Conservation (phyloP, 2,113 vertebrate species). For the Verasper variegatus region DNA sequence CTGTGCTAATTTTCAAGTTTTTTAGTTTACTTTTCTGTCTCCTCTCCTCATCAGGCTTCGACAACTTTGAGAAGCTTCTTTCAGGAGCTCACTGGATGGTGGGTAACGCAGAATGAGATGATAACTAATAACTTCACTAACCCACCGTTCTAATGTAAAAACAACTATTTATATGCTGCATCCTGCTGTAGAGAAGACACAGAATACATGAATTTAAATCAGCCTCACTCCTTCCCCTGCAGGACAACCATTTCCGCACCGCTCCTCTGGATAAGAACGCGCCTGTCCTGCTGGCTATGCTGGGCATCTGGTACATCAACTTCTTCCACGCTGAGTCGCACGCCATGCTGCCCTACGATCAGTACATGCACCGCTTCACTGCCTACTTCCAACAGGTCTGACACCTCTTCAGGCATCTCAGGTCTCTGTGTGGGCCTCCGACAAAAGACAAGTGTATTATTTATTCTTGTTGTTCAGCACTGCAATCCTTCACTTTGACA, state of each 20-base stretch:
- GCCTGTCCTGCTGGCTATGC: conserved; percentile 91
- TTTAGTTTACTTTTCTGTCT: conserved; percentile 13
- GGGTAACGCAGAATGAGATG: conserved; percentile 57
- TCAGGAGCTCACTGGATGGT: conserved; percentile 99
- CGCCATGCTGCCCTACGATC: conserved; percentile 94
- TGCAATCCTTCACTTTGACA: too few relatives aligned
- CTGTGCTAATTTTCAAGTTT: too few relatives aligned
- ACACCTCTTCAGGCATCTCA: neutral
- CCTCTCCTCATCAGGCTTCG: conserved; percentile 76
- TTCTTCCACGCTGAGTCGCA: conserved; percentile 94
- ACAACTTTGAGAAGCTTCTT: conserved; percentile 93
- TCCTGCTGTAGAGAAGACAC: neutral
- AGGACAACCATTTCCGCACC: conserved; percentile 94
- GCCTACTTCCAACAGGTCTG: conserved; percentile 99
- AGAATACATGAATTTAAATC: conserved; percentile 1
- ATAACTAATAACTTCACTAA: neutral
- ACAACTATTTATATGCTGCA: neutral
- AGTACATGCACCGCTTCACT: conserved; percentile 97
- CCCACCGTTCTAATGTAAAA: neutral
- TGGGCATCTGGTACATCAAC: conserved; percentile 98
- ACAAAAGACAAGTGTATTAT: neutral
- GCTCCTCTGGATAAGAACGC: conserved; percentile 91
- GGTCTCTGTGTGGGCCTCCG: neutral
- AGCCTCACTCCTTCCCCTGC: neutral
- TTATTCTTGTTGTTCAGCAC: neutral